A percentile compares a stretch with the other conserved stretches of the same genome.
These are phyloP conservation scores for Euura saliciscinereae DNA, from an alignment of 1,140 invertebrate species.

Conservation along the genomic window DNA sequence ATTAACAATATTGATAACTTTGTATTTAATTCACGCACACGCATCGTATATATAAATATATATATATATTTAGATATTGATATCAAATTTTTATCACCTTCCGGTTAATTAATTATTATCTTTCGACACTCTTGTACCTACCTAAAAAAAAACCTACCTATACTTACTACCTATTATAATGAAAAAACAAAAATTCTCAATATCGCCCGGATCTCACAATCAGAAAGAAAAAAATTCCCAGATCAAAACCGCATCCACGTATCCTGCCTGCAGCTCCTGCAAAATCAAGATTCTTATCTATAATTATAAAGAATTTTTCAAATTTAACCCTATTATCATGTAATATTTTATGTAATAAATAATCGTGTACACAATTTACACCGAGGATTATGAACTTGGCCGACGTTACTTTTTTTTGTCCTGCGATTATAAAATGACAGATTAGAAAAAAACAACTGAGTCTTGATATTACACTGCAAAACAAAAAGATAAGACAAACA, in stretches of 20 bases:
- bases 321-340: conserved; percentile 12
- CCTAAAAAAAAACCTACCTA: background rate
- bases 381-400: background rate
- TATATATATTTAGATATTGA: background rate
- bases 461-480: no score
- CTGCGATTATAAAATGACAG: no score
- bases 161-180: no score
- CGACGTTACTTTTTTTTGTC: background rate
- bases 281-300: background rate
- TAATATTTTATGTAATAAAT: conserved; percentile 2
- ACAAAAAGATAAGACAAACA: no score
- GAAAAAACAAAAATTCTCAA: no score
- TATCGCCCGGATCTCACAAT: no score
- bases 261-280: no score
- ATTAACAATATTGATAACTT: no score
- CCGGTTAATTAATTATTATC: conserved; percentile 11
- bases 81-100: background rate
- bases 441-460: no score
- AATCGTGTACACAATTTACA: conserved; percentile 4
- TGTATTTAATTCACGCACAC: conserved; percentile 6
- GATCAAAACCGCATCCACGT: no score
- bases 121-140: conserved; percentile 2
- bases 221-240: no score
- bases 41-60: background rate
- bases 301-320: conserved; percentile 7